Evolutionary conservation across 2,113 vertebrate genomes (phyloP), one percentile per base, ranked within the genome.

Genomic region (Chionis minor): DNA sequence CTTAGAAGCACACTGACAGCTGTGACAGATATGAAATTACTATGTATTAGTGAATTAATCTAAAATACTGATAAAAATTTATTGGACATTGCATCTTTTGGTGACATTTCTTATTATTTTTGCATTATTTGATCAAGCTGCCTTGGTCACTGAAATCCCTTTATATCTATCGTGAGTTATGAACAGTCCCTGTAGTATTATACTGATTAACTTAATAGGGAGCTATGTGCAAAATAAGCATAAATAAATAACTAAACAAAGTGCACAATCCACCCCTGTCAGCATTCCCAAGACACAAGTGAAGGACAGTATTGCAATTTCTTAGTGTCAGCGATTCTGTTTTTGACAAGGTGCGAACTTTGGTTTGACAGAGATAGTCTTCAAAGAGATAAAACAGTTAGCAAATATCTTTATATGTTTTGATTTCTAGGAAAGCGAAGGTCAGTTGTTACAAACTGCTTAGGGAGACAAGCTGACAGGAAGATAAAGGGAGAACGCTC

Each of bases 201-300:
- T 45, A 52, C 79, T 93, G 93, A 95, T 97, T 95, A 96, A 88
- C 63, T 92, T 93, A 97, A 96, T 65, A 81, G 92, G 63, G 82
- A 88, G 28, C 79, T 90, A 62, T 94, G 93, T 96, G 94, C 93
- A 95, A 94, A 96, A 96, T 90, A 94, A 96, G 92, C 96, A 92
- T 71, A 95, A 95, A 78, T 69, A 96, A 95, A 92, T 78, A 95
- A 75, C 9, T 83, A 77, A 94, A 38, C 49, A 38, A 93, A 95
- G 63, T 88, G 51, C 63, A 74, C 84, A 91, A 94, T 96, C 81
- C 70, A 85, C 90, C 74, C 67, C 75, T 77, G 88, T 93, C 95
- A 97, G 92, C 87, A 70, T 75, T 95, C 70, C 81, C 84, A 85
- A 91, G 92, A 61, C 66, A 70, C 78, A 91, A 93, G 40, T 80